These are phyloP conservation scores for Fragum fragum DNA, from an alignment of 2,888 invertebrate species.

Conservation along the genomic window DNA sequence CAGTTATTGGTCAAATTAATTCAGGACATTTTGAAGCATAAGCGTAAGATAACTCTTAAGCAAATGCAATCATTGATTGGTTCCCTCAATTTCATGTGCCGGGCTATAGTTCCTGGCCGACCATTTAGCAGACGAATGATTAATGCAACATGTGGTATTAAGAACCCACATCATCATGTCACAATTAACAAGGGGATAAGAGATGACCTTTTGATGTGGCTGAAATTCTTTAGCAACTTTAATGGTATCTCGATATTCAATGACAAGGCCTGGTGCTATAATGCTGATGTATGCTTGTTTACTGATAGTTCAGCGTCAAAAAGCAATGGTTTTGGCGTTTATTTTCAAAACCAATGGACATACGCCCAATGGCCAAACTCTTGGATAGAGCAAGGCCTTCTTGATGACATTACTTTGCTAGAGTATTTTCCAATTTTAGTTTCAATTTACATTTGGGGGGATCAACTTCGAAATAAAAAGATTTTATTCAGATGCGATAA, in stretches of 20 bases:
- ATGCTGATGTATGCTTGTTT: constrained; percentile 18
- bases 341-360: constrained; percentile 11
- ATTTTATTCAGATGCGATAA: constrained; percentile 29
- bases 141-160: constrained; percentile 9
- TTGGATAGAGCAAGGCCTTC: constrained; percentile 12
- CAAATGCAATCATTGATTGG: constrained; percentile 31
- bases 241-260: constrained; percentile 44
- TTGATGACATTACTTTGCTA: constrained; percentile 30
- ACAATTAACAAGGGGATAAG: neutral
- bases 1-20: neutral
- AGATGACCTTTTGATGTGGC: constrained; percentile 11
- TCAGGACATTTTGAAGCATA: neutral
- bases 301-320: constrained; percentile 13
- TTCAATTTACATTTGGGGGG: too few relatives aligned
- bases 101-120: too few relatives aligned
- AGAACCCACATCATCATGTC: constrained; percentile 3
- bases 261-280: constrained; percentile 25
- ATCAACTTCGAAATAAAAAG: constrained; percentile 33
- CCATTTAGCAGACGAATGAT: too few relatives aligned
- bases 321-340: constrained; percentile 5
- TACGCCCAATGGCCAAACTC: constrained; percentile 9
- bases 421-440: constrained; percentile 43
- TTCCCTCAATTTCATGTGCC: constrained; percentile 39
- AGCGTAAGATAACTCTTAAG: constrained; percentile 1
- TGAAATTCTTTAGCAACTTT: constrained; percentile 7